Conservation (phyloP, 2,113 vertebrate species). For the Cinclus mexicanus region DNA sequence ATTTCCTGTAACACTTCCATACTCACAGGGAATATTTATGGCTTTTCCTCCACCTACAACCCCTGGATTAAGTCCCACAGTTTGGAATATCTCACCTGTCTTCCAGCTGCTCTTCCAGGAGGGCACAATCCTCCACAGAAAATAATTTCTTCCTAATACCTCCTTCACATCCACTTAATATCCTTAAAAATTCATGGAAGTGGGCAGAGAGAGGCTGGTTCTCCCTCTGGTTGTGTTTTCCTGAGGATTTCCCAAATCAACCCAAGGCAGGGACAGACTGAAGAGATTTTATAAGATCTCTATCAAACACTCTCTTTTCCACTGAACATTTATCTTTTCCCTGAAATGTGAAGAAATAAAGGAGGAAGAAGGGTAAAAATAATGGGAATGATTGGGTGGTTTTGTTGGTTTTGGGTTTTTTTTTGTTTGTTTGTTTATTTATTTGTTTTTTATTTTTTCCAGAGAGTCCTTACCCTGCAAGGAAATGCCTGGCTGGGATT, state of each 20-base stretch:
- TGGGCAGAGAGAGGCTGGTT: neutral
- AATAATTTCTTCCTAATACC: neutral
- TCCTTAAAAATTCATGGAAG: neutral
- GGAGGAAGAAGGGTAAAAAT: neutral
- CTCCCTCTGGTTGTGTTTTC: neutral
- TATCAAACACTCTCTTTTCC: neutral
- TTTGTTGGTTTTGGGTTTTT: too few species aligned
- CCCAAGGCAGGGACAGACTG: neutral
- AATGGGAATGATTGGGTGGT: neutral
- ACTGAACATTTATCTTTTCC: neutral
- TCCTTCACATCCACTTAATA: neutral
- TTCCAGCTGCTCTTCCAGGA: neutral
- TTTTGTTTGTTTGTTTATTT: neutral
- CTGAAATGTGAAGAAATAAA: neutral
- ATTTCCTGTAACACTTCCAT: neutral
- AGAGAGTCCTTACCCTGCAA: neutral
- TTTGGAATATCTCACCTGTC: neutral
- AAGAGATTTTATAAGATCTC: neutral
- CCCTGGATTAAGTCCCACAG: fast-evolving
- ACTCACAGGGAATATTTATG: too few species aligned
- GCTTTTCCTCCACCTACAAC: fast-evolving
- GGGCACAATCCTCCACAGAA: neutral
- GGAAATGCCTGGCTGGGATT: neutral
- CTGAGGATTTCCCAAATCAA: neutral
- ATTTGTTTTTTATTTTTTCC: neutral